Evolutionary conservation across 2,113 vertebrate genomes (phyloP).

Genomic region (Nymphicus hollandicus): DNA sequence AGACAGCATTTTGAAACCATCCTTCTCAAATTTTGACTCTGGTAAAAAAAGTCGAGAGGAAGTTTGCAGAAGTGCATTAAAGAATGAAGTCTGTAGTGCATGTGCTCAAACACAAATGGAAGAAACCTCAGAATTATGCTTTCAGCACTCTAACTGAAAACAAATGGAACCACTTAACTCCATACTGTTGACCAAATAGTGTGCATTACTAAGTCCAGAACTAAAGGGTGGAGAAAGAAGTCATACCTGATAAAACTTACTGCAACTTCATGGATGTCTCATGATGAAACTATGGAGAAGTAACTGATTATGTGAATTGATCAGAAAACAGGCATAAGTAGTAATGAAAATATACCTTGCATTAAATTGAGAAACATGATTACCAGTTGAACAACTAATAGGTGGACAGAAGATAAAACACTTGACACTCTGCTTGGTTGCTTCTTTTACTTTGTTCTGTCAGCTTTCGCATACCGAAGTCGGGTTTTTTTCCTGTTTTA

Average conservation of each 20-base stretch:
- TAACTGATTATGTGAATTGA: neutral
- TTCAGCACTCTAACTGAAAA: neutral
- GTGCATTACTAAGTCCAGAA: rapidly evolving
- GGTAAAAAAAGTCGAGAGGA: neutral
- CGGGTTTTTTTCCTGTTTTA: neutral
- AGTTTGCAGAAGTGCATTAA: neutral
- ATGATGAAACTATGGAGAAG: constrained; percentile 36
- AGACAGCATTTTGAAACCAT: neutral
- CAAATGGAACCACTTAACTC: neutral
- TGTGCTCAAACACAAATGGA: neutral
- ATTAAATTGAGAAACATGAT: neutral
- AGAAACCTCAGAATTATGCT: neutral
- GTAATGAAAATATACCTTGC: neutral
- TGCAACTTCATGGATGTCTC: constrained; percentile 5
- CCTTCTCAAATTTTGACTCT: neutral
- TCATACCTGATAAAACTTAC: constrained; percentile 17
- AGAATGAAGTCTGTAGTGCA: neutral
- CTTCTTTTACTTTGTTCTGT: neutral
- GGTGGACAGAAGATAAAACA: neutral
- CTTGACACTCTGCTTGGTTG: neutral
- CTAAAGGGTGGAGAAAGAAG: neutral
- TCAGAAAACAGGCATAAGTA: neutral
- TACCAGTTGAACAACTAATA: neutral
- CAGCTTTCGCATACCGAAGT: neutral
- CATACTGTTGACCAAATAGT: rapidly evolving